Evolutionary conservation across 2,113 vertebrate species (phyloP).

Genomic region (Cervus canadensis): DNA sequence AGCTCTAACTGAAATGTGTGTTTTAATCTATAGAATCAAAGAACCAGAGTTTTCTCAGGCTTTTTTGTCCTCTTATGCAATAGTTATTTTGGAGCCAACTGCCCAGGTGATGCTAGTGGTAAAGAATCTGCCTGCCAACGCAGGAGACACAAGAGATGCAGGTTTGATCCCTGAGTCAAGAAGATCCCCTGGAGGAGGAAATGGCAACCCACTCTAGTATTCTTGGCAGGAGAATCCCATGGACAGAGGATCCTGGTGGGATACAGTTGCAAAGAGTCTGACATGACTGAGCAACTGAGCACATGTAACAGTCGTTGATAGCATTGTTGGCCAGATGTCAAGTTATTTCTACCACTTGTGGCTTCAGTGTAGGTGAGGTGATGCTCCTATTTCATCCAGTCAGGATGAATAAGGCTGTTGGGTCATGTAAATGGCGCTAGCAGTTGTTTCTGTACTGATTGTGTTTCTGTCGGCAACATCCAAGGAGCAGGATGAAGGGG

Average conservation of each 20-base stretch:
- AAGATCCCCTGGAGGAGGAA: neutral
- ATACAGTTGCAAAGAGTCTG: neutral
- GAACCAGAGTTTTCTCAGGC: neutral
- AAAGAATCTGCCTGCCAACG: neutral
- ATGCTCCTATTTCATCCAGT: neutral
- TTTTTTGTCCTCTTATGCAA: neutral
- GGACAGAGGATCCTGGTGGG: neutral
- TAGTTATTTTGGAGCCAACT: neutral
- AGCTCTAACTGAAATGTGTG: neutral
- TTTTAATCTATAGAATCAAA: neutral
- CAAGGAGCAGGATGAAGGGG: neutral
- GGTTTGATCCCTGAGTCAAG: neutral
- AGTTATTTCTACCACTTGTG: neutral
- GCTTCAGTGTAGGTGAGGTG: neutral
- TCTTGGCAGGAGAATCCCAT: neutral
- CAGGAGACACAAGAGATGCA: neutral
- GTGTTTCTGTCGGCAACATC: neutral
- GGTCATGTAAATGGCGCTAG: neutral
- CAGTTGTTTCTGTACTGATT: neutral
- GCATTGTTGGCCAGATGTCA: neutral
- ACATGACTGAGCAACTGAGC: neutral
- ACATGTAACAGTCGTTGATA: neutral
- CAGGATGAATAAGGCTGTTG: neutral
- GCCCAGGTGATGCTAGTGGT: neutral
- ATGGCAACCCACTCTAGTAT: neutral